phyloP scores from a whole-genome alignment of 2,888 invertebrate genomes.

The Synergus itoensis region DNA sequence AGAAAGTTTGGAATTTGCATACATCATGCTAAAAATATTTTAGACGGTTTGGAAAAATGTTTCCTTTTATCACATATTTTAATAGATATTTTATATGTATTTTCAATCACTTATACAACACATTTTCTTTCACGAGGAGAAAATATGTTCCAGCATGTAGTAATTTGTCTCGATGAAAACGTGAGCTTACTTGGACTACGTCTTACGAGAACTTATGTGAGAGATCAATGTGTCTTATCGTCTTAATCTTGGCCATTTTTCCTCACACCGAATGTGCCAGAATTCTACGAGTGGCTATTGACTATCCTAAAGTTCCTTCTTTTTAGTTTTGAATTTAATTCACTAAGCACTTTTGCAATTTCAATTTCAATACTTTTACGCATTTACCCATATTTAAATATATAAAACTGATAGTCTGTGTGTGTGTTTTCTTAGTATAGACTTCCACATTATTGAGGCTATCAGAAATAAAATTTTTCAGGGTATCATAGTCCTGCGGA shows the following conservation, averaged over 20 bases:
- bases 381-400: neutral
- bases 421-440: too few relatives aligned
- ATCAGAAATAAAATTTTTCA: too few relatives aligned
- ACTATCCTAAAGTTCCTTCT: neutral
- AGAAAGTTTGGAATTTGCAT: too few relatives aligned
- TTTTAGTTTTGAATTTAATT: neutral
- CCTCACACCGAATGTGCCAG: constrained; percentile 44
- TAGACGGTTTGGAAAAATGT: too few relatives aligned
- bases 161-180: constrained; percentile 53
- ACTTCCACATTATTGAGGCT: too few relatives aligned
- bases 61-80: too few relatives aligned
- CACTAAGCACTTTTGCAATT: neutral
- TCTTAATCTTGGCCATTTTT: constrained; percentile 61
- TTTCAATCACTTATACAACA: neutral
- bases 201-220: constrained; percentile 65
- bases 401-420: too few relatives aligned
- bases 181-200: constrained; percentile 37
- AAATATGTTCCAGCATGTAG: constrained; percentile 47
- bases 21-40: too few relatives aligned
- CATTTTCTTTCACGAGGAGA: constrained; percentile 19
- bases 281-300: neutral
- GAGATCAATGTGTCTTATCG: constrained; percentile 58
- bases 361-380: neutral
- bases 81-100: too few relatives aligned
- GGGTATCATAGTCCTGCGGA: too few relatives aligned